A percentile compares a stretch with the other conserved stretches of the same genome.
Conservation (phyloP, 2,797 vertebrate species). For the Crypturellus tataupa region DNA sequence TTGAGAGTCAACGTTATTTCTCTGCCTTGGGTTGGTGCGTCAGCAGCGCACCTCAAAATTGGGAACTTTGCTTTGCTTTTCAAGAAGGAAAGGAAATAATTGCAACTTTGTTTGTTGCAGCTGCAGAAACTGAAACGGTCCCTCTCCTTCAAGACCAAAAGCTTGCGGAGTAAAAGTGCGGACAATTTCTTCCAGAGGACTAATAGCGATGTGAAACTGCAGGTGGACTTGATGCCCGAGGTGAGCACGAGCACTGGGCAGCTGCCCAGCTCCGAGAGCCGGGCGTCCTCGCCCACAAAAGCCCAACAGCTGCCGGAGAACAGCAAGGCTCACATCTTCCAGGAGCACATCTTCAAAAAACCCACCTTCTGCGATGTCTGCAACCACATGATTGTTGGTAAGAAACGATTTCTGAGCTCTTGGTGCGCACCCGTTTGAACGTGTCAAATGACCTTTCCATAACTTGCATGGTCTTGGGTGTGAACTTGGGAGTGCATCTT, state of each 20-base stretch:
- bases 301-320: conserved; percentile 84
- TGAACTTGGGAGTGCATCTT: accelerated
- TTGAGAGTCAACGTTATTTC: background rate
- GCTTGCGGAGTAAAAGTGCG: conserved; percentile 96
- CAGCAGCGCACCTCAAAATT: background rate
- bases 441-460: background rate
- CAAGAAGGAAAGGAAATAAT: background rate
- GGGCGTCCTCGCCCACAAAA: conserved; percentile 86
- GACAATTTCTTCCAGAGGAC: conserved; percentile 96
- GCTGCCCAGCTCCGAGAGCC: conserved; percentile 81
- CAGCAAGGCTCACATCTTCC: conserved; percentile 90
- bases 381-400: conserved; percentile 99
- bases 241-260: conserved; percentile 90
- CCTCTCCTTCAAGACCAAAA: conserved; percentile 98
- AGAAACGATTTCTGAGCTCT: conserved; percentile 33
- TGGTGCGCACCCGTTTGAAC: accelerated
- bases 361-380: conserved; percentile 98
- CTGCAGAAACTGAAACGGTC: conserved; percentile 97
- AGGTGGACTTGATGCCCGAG: conserved; percentile 87
- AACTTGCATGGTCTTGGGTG: background rate
- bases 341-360: conserved; percentile 99
- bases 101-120: conserved; percentile 82
- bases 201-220: conserved; percentile 87
- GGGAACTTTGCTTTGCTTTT: background rate
- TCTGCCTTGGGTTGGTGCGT: background rate